Conservation (phyloP, 2,888 invertebrate genomes). For the Synanthedon andrenaeformis region DNA sequence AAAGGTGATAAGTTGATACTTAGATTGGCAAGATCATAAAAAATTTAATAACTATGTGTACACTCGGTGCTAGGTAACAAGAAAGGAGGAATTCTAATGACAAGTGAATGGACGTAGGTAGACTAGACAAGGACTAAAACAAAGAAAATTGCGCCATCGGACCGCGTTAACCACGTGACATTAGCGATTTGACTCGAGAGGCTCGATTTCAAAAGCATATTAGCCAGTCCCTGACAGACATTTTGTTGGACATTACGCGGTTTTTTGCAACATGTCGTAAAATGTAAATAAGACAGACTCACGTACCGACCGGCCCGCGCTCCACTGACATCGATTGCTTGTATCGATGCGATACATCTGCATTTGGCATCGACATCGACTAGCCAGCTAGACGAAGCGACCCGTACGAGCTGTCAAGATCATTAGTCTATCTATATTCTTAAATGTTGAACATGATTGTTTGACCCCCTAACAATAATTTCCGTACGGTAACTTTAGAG, state of each 20-base stretch:
- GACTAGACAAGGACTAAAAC: neutral
- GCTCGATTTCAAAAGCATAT: neutral
- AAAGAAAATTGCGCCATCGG: neutral
- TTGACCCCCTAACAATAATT: slow-evolving; percentile 13
- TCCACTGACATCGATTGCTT: slow-evolving; percentile 29
- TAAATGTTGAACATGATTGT: slow-evolving; percentile 17
- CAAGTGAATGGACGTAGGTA: neutral
- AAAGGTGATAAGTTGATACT: too few species aligned
- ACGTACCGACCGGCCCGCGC: slow-evolving; percentile 10
- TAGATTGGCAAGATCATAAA: too few species aligned
- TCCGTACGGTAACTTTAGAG: neutral
- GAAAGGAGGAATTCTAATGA: neutral
- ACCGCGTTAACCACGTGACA: neutral
- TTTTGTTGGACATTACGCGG: neutral
- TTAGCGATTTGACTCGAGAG: neutral
- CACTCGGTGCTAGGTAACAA: too few species aligned
- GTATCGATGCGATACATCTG: neutral
- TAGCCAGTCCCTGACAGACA: neutral
- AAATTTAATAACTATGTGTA: too few species aligned
- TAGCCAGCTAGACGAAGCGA: neutral
- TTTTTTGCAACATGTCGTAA: slow-evolving; percentile 11
- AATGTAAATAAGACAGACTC: slow-evolving; percentile 18
- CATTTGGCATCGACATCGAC: neutral
- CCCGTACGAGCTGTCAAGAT: slow-evolving; percentile 29
- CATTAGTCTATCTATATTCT: slow-evolving; percentile 10